Percentiles rank a stretch among this genome's conserved stretches.
phyloP scores from a whole-genome alignment of 2,797 vertebrate genomes.

The Danio albolineatus region DNA sequence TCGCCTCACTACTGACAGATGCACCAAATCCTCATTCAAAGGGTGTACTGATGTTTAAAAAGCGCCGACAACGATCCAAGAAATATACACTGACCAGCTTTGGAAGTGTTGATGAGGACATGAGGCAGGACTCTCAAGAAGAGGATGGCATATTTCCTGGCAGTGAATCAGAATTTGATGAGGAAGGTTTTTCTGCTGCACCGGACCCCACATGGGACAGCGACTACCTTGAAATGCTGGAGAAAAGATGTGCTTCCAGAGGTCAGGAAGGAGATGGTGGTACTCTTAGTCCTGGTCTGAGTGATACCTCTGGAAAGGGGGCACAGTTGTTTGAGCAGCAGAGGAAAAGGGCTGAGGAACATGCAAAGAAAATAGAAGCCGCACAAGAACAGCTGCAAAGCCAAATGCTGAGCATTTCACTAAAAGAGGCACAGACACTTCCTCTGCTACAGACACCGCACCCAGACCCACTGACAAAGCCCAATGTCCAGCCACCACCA shows the following conservation, averaged over 20 bases:
- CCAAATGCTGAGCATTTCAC: slow-evolving; percentile 56
- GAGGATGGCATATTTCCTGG: slow-evolving; percentile 92
- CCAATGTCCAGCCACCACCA: slow-evolving; percentile 62
- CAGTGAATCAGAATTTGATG: slow-evolving; percentile 97
- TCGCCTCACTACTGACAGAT: slow-evolving; percentile 94
- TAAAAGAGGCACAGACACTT: slow-evolving; percentile 23
- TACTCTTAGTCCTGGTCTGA: slow-evolving; percentile 83
- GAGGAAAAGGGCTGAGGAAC: slow-evolving; percentile 88
- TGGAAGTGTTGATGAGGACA: slow-evolving; percentile 92
- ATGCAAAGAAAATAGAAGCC: slow-evolving; percentile 76
- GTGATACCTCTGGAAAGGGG: slow-evolving; percentile 87
- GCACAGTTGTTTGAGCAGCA: slow-evolving; percentile 95
- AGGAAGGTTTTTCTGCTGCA: slow-evolving; percentile 91
- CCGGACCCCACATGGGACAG: slow-evolving; percentile 96
- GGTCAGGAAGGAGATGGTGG: slow-evolving; percentile 68
- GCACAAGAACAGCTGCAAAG: slow-evolving; percentile 62
- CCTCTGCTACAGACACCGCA: slow-evolving; percentile 32
- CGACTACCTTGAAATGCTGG: slow-evolving; percentile 91
- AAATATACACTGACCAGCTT: slow-evolving; percentile 97
- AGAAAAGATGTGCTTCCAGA: slow-evolving; percentile 80
- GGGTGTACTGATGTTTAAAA: slow-evolving; percentile 99
- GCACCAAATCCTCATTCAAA: slow-evolving; percentile 98
- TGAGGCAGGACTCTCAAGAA: slow-evolving; percentile 84
- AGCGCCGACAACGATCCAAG: slow-evolving; percentile 95
- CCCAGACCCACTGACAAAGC: slow-evolving; percentile 52